A percentile compares a stretch with the other conserved stretches of the same genome.
phyloP scores from a whole-genome alignment of 2,888 invertebrate species.

The Autographa gamma region DNA sequence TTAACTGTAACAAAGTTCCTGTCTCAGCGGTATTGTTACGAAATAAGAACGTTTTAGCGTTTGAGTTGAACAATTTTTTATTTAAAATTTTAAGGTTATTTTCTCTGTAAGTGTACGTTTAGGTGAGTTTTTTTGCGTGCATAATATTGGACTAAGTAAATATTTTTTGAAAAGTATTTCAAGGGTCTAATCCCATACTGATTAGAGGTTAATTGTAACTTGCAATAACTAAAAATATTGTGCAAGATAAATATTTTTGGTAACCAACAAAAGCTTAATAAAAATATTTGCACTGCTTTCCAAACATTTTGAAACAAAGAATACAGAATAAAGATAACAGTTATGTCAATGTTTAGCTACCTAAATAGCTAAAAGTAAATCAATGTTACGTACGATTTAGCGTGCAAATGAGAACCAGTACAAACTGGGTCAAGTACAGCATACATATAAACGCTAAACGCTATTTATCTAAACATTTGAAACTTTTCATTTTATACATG shows the following conservation, averaged over 20 bases:
- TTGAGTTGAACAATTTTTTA: neutral
- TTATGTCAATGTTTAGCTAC: neutral
- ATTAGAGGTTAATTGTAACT: neutral
- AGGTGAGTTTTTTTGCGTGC: too few species aligned
- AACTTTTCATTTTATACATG: constrained; percentile 27
- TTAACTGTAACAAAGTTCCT: neutral
- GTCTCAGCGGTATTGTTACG: neutral
- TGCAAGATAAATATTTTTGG: neutral
- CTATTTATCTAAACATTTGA: constrained; percentile 34
- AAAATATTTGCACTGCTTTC: neutral
- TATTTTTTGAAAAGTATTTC: too few species aligned
- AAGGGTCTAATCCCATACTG: neutral
- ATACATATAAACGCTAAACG: constrained; percentile 6
- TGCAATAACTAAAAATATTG: neutral
- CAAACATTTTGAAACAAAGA: neutral
- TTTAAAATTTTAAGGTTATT: too few species aligned
- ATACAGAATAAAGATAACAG: neutral
- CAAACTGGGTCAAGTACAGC: constrained; percentile 54
- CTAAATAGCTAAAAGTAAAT: constrained; percentile 11
- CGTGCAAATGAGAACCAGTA: constrained; percentile 42
- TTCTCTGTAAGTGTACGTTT: too few species aligned
- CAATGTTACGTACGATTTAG: constrained; percentile 36
- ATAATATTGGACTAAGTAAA: too few species aligned
- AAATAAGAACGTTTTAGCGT: neutral
- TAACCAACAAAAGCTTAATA: neutral